Evolutionary conservation across 2,888 invertebrate species (phyloP), one percentile per base, ranked within the genome.

Genomic region (Pyrocoelia pectoralis): DNA sequence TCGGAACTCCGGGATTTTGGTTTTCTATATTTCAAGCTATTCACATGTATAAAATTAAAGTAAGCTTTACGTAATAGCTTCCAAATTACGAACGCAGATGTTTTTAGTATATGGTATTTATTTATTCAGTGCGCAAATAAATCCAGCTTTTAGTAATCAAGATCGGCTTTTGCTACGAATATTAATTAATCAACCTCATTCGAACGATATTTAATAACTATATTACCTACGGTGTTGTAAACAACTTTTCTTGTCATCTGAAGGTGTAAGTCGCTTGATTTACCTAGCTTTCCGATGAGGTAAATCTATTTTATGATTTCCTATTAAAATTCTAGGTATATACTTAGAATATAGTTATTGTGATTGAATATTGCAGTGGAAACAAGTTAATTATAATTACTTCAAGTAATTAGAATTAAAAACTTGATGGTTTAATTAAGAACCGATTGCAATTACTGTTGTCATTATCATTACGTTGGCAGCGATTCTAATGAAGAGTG

Each of bases 401-500:
- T 33, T n/a, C 33, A n/a, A 33, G 3, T 33, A 8, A 33, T 33
- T 33, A 33, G 33, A 60, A 60, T 60, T 60, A 46, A 15, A 8
- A 10, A 54, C 24, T 24, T 49, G 48, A 46, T 52, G 38, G 50
- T 50, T 58, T 33, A 33, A 33, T 33, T 33, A 33, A 2, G 33
- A 33, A n/a, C 33, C 33, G n/a, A 33, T n/a, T 33, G 8, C 33
- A 33, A 33, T 33, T 33, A 33, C 33, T 2, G 33, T n/a, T n/a
- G 9, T n/a, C 33, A n/a, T 33, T 33, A 40, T 55, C 54, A 28
- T 61, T 55, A 55, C 40, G 24, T 49, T 24, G 33, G 24, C 14
- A 46, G 18, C n/a, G 6, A 17, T 40, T 40, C 49, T 56, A 61
- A 61, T 50, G 43, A 56, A 53, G 56, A 56, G 43, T 62, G 56